Evolutionary conservation across 2,888 invertebrate genomes (phyloP).

Genomic region (Hermodice carunculata): DNA sequence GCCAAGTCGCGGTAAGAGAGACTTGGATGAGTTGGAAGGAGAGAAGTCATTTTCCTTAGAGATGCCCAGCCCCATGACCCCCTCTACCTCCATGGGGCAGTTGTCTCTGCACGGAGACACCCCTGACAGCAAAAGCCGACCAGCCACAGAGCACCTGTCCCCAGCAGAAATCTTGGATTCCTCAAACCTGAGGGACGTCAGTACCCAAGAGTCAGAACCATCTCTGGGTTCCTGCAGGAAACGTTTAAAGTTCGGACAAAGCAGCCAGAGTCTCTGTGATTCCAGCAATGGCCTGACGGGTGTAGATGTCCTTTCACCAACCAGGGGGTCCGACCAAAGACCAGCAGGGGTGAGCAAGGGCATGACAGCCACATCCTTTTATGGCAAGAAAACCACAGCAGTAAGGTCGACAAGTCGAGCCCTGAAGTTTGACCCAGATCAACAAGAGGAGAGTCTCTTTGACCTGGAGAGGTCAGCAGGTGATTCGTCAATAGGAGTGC

Average conservation of each 20-base stretch:
- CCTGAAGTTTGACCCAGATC: no score
- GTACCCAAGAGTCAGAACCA: not conserved
- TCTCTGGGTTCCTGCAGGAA: no score
- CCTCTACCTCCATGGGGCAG: conserved; percentile 3
- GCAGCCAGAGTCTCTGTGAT: no score
- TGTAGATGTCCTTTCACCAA: no score
- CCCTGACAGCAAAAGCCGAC: not conserved
- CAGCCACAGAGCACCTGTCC: not conserved
- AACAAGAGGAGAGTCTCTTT: no score
- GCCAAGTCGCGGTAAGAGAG: not conserved
- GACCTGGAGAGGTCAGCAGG: no score
- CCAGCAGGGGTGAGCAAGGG: not conserved
- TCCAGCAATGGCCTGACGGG: no score
- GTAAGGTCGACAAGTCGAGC: no score
- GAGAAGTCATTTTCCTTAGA: conserved; percentile 58
- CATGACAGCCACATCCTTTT: no score
- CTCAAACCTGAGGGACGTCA: not conserved
- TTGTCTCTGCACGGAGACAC: not conserved
- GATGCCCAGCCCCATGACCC: conserved; percentile 41
- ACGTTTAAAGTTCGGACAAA: no score
- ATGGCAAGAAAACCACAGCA: no score
- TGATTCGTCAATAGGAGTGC: no score
- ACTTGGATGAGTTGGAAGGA: not conserved
- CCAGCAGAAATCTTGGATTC: not conserved
- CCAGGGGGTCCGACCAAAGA: not conserved